These are phyloP conservation scores for Meloidogyne hapla DNA, from an alignment of 1,140 invertebrate species.

Conservation along the genomic window DNA sequence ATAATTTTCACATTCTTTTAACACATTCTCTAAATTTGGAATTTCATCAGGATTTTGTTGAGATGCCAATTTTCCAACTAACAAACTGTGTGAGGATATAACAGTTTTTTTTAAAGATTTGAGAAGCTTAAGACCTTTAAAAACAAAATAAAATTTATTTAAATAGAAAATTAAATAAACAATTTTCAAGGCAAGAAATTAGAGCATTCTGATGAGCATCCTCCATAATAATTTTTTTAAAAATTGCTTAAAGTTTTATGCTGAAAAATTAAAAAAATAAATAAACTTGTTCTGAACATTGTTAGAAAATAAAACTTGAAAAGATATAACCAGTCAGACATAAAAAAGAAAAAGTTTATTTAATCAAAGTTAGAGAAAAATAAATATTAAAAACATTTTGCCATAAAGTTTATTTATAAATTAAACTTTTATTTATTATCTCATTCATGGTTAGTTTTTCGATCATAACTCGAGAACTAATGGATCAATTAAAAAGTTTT, in stretches of 20 bases:
- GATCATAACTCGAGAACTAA: too few relatives aligned
- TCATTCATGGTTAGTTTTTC: too few relatives aligned
- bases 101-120: constrained; percentile 6
- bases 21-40: constrained; percentile 8
- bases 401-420: background rate
- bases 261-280: too few relatives aligned
- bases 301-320: background rate
- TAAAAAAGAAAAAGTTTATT: too few relatives aligned
- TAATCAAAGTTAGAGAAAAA: too few relatives aligned
- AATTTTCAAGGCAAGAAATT: too few relatives aligned
- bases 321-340: background rate
- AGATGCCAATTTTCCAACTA: background rate
- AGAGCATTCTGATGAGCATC: too few relatives aligned
- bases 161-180: constrained; percentile 22
- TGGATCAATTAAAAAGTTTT: too few relatives aligned
- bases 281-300: background rate
- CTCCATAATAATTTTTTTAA: too few relatives aligned
- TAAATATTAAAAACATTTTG: background rate
- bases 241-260: too few relatives aligned
- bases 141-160: constrained; percentile 9
- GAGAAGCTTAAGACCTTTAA: constrained; percentile 8
- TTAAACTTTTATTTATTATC: too few relatives aligned
- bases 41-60: background rate
- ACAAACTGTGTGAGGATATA: background rate
- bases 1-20: constrained; percentile 15